phyloP scores from a whole-genome alignment of 2,113 vertebrate genomes.

The Erythrolamprus reginae region DNA sequence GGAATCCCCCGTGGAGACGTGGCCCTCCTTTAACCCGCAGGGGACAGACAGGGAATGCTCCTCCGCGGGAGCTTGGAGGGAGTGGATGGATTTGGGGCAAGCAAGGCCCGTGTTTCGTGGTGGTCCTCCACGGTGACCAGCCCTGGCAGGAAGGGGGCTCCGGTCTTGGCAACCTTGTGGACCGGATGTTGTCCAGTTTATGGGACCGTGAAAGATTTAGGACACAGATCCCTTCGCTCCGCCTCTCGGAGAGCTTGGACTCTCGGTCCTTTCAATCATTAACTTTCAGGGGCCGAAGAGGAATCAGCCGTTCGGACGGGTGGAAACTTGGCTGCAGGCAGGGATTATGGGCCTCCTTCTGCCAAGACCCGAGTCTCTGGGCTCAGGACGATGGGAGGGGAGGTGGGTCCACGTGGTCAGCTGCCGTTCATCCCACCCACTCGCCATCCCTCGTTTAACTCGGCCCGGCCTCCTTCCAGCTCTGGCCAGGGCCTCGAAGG shows the following conservation, averaged over 20 bases:
- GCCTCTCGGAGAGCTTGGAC: too few species aligned
- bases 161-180: too few species aligned
- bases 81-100: neutral
- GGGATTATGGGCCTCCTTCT: neutral
- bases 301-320: neutral
- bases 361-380: neutral
- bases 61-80: neutral
- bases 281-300: neutral
- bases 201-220: too few species aligned
- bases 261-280: neutral
- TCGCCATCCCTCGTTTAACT: too few species aligned
- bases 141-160: too few species aligned
- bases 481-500: neutral
- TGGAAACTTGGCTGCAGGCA: neutral
- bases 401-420: neutral
- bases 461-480: neutral
- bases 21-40: too few species aligned
- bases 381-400: neutral
- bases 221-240: too few species aligned
- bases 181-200: neutral
- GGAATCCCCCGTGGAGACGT: too few species aligned
- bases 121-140: neutral
- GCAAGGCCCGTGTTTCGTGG: rapidly evolving
- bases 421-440: neutral
- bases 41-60: neutral